Evolutionary conservation across 2,113 vertebrate species (phyloP).

Genomic region (Limanda limanda): DNA sequence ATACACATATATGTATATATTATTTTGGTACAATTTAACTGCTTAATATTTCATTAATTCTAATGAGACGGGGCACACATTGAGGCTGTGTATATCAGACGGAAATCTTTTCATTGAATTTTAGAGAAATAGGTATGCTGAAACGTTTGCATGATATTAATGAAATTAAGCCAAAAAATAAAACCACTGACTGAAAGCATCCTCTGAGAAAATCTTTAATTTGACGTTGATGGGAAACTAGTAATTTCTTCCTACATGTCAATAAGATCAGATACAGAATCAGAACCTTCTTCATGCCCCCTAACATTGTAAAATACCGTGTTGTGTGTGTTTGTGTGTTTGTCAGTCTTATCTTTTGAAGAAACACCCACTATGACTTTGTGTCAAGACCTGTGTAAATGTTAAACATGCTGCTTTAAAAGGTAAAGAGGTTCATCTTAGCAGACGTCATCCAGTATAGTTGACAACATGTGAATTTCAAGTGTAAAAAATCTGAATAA

Average conservation of each 20-base stretch:
- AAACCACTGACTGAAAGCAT: slow-evolving; percentile 60
- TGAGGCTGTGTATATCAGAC: slow-evolving; percentile 15
- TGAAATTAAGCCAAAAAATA: background rate
- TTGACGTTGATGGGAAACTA: background rate
- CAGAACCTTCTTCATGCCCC: slow-evolving; percentile 14
- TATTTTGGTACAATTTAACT: slow-evolving; percentile 31
- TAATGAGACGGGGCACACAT: background rate
- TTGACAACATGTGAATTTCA: slow-evolving; percentile 63
- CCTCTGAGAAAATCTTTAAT: slow-evolving; percentile 12
- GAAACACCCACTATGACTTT: slow-evolving; percentile 66
- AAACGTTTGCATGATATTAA: slow-evolving; percentile 22
- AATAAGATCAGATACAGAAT: slow-evolving; percentile 2
- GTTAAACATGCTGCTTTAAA: slow-evolving; percentile 68
- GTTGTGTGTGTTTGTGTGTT: slow-evolving; percentile 23
- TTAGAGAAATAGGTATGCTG: background rate
- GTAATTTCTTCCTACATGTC: background rate
- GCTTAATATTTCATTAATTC: slow-evolving; percentile 3
- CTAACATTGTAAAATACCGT: slow-evolving; percentile 25
- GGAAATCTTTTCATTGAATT: slow-evolving; percentile 15
- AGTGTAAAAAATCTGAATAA: slow-evolving; percentile 6
- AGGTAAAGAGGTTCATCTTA: slow-evolving; percentile 47
- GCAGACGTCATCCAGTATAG: slow-evolving; percentile 36
- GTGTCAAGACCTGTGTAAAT: slow-evolving; percentile 74
- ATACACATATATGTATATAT: background rate
- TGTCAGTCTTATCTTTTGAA: slow-evolving; percentile 12